Evolutionary conservation across 2,797 vertebrate genomes (phyloP).

Genomic region (Tapirus indicus): DNA sequence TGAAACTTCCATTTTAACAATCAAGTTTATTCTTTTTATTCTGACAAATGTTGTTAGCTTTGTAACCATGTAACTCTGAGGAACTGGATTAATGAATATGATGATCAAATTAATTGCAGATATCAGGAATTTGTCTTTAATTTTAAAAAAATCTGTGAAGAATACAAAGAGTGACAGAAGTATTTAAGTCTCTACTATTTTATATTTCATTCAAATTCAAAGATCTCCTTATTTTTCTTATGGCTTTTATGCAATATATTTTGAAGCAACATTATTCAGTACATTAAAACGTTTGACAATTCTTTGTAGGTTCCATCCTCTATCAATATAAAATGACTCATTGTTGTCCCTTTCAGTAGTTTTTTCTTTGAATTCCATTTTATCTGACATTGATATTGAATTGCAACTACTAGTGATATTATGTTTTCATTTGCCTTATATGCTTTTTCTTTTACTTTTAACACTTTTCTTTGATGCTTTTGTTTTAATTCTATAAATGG

Average conservation of each 20-base stretch:
- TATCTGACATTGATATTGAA: not conserved
- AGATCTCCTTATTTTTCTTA: not conserved
- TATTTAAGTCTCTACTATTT: not conserved
- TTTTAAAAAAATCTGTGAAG: not conserved
- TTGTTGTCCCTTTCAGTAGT: not conserved
- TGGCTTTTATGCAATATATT: not conserved
- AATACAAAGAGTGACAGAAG: not conserved
- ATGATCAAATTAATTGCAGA: not conserved
- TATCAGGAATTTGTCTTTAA: not conserved
- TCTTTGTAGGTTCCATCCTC: not conserved
- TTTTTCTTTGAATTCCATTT: constrained; percentile 12
- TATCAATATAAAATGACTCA: not conserved
- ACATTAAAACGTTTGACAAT: not conserved
- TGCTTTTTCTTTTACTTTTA: not conserved
- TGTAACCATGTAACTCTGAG: not conserved
- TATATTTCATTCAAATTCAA: not conserved
- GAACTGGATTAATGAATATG: not conserved
- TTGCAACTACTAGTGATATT: not conserved
- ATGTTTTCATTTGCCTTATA: not conserved
- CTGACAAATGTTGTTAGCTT: not conserved
- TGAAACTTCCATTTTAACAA: not conserved
- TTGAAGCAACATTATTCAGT: not conserved
- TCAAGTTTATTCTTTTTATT: not conserved
- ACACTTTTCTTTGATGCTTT: not conserved
- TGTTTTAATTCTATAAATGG: not conserved